Evolutionary conservation across 2,113 vertebrate genomes (phyloP).

Genomic region (Pseudolaguvia tuberculata): DNA sequence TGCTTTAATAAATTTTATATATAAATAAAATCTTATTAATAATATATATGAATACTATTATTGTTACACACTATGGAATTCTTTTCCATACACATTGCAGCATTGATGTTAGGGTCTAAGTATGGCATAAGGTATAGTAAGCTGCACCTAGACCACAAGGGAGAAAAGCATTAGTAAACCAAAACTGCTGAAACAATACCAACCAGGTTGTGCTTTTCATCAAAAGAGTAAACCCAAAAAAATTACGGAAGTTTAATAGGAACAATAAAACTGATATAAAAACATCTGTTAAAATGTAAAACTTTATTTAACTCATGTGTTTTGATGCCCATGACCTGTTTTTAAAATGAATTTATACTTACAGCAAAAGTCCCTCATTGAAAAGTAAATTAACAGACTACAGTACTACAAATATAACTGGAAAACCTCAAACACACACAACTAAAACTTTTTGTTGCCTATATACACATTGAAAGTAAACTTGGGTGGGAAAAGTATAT

Average conservation of each 20-base stretch:
- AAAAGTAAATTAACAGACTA: neutral
- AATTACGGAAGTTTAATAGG: neutral
- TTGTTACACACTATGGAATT: no score
- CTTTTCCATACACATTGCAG: no score
- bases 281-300: neutral
- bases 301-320: conserved; percentile 3
- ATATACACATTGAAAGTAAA: neutral
- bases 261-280: neutral
- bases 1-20: neutral
- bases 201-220: neutral
- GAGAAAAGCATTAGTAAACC: no score
- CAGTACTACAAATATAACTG: neutral
- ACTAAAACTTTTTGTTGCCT: neutral
- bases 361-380: neutral
- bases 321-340: neutral
- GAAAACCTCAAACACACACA: neutral
- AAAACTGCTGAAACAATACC: no score
- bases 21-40: neutral
- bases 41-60: neutral
- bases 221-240: neutral
- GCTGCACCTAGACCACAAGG: no score
- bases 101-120: no score
- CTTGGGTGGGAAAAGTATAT: neutral
- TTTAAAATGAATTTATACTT: neutral
- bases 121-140: no score